Percentiles rank a stretch among this genome's conserved stretches.
Conservation (phyloP, 1,140 invertebrate genomes). For the Anoplophora glabripennis region DNA sequence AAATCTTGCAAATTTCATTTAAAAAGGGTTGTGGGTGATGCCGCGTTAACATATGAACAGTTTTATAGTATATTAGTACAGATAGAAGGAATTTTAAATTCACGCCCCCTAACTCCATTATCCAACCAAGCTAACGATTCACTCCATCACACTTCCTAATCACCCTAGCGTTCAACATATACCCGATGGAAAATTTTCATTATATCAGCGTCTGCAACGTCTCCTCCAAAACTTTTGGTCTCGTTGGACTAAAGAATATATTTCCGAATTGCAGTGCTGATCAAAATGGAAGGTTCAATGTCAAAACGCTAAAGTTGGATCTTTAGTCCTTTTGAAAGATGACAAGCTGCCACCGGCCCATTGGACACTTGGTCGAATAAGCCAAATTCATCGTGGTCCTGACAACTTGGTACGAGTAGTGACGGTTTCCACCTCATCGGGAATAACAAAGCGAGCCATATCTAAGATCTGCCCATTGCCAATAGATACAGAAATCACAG, state of each 20-base stretch:
- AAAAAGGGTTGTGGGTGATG: slow-evolving; percentile 28
- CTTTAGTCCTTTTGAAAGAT: slow-evolving; percentile 27
- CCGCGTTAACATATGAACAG: slow-evolving; percentile 38
- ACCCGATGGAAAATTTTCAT: too few relatives aligned
- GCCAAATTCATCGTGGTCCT: slow-evolving; percentile 27
- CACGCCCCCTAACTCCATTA: slow-evolving; percentile 38
- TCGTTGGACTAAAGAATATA: too few relatives aligned
- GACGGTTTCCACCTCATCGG: slow-evolving; percentile 29
- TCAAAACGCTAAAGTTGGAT: too few relatives aligned
- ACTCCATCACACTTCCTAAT: slow-evolving; percentile 48
- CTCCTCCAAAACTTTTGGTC: too few relatives aligned
- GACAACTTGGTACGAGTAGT: slow-evolving; percentile 34
- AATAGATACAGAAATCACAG: not conserved
- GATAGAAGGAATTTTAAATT: slow-evolving; percentile 38
- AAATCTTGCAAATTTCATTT: slow-evolving; percentile 38
- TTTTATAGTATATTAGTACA: slow-evolving; percentile 26
- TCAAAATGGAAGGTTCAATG: too few relatives aligned
- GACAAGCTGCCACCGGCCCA: slow-evolving; percentile 24
- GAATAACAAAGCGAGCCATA: slow-evolving; percentile 18
- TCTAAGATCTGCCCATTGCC: slow-evolving; percentile 5
- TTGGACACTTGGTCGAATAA: slow-evolving; percentile 36
- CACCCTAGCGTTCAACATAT: not conserved
- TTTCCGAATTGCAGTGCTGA: not conserved
- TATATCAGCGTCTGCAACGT: too few relatives aligned
- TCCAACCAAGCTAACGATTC: slow-evolving; percentile 34